A percentile compares a stretch with the other conserved stretches of the same genome.
These are phyloP conservation scores for Heliconius congener DNA, from an alignment of 1,140 invertebrate species.

Conservation along the genomic window DNA sequence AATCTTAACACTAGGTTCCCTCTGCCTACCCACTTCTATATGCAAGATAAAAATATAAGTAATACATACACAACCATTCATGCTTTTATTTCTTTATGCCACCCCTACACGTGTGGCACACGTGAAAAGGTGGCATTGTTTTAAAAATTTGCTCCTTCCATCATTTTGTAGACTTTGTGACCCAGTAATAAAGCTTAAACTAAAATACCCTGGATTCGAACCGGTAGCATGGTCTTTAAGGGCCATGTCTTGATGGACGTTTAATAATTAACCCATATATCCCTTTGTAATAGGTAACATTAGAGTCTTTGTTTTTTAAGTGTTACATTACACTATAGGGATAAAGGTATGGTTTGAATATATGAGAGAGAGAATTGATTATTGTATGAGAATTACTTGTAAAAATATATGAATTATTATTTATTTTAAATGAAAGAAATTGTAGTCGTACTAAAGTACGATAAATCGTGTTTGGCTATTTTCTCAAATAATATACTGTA, in stretches of 20 bases:
- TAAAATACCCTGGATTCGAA: conserved; percentile 1
- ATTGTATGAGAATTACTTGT: no score
- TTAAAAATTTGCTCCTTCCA: conserved; percentile 4
- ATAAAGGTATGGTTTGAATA: no score
- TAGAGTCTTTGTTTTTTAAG: neutral
- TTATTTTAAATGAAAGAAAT: no score
- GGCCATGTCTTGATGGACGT: conserved; percentile 21
- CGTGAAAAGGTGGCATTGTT: conserved; percentile 57
- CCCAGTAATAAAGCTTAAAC: neutral
- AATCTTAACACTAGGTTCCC: no score
- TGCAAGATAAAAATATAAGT: no score
- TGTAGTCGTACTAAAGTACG: no score
- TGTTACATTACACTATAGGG: neutral
- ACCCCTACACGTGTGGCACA: conserved; percentile 47
- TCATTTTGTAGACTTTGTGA: neutral
- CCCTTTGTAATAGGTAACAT: conserved; percentile 7
- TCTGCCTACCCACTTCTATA: no score
- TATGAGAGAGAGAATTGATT: no score
- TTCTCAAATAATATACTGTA: no score
- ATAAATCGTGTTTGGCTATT: no score
- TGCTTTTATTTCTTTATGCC: neutral
- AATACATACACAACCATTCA: neutral
- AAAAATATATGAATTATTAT: no score
- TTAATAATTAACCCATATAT: conserved; percentile 34
- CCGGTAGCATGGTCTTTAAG: conserved; percentile 38